These are phyloP conservation scores for Poecile atricapillus DNA, from an alignment of 2,113 vertebrate genomes.

Conservation along the genomic window DNA sequence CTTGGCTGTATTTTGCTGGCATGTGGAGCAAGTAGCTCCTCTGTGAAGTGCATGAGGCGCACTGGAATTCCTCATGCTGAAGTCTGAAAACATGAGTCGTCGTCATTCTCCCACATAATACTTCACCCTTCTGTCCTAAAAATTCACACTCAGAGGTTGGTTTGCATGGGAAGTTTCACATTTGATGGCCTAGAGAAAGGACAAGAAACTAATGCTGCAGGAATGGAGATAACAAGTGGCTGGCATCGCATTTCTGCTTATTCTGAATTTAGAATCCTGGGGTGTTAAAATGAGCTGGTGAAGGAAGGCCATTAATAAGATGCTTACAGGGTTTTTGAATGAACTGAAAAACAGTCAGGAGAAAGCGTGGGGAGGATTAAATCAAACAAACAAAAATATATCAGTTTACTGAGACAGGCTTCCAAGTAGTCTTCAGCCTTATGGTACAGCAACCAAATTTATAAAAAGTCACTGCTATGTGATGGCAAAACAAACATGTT, in stretches of 20 bases:
- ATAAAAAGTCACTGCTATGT: background rate
- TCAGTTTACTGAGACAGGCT: background rate
- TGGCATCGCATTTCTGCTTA: background rate
- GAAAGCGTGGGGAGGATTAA: background rate
- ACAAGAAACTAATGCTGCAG: background rate
- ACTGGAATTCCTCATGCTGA: background rate
- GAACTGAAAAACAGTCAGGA: background rate
- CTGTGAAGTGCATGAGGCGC: fast-evolving
- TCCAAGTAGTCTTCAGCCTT: background rate
- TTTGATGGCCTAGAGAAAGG: background rate
- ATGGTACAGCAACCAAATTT: background rate
- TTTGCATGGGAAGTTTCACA: background rate
- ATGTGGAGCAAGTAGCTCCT: background rate
- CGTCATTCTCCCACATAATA: background rate
- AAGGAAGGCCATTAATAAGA: background rate
- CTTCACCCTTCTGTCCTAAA: background rate
- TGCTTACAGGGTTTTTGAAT: background rate
- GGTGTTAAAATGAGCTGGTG: background rate
- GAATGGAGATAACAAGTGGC: background rate
- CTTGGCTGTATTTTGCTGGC: background rate
- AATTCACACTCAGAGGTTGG: background rate
- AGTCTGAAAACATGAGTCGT: background rate
- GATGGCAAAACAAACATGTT: background rate
- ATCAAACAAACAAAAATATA: background rate
- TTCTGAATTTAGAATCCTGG: background rate